A percentile compares a stretch with the other conserved stretches of the same genome.
These are phyloP conservation scores for Brachionichthys hirsutus DNA, from an alignment of 2,113 vertebrate genomes.

Conservation along the genomic window DNA sequence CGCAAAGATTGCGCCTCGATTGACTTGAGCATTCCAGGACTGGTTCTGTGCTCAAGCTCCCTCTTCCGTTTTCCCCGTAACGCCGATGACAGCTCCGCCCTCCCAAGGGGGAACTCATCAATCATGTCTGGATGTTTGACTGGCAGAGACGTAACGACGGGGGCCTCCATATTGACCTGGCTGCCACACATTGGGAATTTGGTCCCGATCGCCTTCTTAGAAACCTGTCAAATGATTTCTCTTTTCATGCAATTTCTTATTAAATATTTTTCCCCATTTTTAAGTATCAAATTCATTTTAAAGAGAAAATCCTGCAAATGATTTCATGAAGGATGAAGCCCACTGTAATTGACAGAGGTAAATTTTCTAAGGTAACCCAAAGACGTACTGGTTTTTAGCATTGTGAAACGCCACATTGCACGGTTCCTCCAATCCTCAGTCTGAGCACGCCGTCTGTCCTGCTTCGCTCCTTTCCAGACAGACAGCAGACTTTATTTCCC, in stretches of 20 bases:
- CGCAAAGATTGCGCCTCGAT: slow-evolving; percentile 39
- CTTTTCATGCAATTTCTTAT: slow-evolving; percentile 12
- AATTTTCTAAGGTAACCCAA: slow-evolving; percentile 49
- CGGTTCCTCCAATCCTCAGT: slow-evolving; percentile 55
- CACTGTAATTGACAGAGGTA: slow-evolving; percentile 47
- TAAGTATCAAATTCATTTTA: slow-evolving; percentile 11
- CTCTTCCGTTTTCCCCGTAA: slow-evolving; percentile 41
- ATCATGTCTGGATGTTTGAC: slow-evolving; percentile 78
- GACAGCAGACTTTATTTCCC: slow-evolving; percentile 65
- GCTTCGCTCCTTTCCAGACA: slow-evolving; percentile 57
- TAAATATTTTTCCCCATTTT: neutral
- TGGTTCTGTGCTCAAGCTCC: slow-evolving; percentile 43
- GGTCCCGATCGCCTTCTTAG: slow-evolving; percentile 62
- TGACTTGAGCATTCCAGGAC: slow-evolving; percentile 25
- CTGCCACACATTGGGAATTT: slow-evolving; percentile 70
- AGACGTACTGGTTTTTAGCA: slow-evolving; percentile 37
- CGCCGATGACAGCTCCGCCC: slow-evolving; percentile 59
- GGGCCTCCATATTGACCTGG: slow-evolving; percentile 75
- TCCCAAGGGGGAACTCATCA: slow-evolving; percentile 76
- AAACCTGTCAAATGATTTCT: slow-evolving; percentile 66
- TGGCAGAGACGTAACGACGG: slow-evolving; percentile 78
- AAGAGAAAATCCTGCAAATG: slow-evolving; percentile 38
- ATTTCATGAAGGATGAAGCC: slow-evolving; percentile 28
- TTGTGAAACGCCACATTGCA: slow-evolving; percentile 38
- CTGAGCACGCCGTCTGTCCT: slow-evolving; percentile 59